Evolutionary conservation across 2,113 vertebrate species (phyloP), one percentile per base, ranked within the genome.

Genomic region (Hemibagrus wyckioides): DNA sequence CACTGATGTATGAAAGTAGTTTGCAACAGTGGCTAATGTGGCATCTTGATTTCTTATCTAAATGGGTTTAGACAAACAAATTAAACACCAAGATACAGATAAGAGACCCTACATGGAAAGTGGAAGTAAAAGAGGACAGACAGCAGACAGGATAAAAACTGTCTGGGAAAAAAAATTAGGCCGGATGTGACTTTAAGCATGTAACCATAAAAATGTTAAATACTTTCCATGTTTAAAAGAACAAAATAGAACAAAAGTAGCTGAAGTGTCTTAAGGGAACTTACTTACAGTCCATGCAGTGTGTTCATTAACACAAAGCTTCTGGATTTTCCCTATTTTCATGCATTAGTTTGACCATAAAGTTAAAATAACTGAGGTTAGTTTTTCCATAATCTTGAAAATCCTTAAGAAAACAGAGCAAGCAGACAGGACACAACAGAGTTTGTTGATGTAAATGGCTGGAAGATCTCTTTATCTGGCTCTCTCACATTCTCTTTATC

Each of bases 401-500:
- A 48, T 4, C n/a, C 39, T 61, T 59, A 59, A 3, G 75, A 61
- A 79, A 73, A 52, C 28, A 77, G n/a, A 33, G 71, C 25, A 33
- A 80, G 41, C 82, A 30, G 30, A 67, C 41, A 61, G 17, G 30
- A 79, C 14, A 57, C 44, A 83, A 80, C 39, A 50, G 19, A 39
- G 84, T 79, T 86, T 80, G 75, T 85, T 79, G n/a, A 50, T 85
- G 75, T 65, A 79, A 77, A 52, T 28, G 33, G 71, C 17, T 76
- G 28, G 25, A 59, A 57, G 65, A 82, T 67, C 48, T 56, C 39
- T 52, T 61, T 84, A 36, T 75, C 50, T 73, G 63, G 52, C 83
- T 88, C 17, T 81, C 83, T 59, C 52, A 28, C 65, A 73, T 41
- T 85, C 83, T 85, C 83, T 85, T 44, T 69, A 63, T 77, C 44